A percentile compares a stretch with the other conserved stretches of the same genome.
Conservation (phyloP, 2,888 invertebrate species). For the Augochlorella aurata region DNA sequence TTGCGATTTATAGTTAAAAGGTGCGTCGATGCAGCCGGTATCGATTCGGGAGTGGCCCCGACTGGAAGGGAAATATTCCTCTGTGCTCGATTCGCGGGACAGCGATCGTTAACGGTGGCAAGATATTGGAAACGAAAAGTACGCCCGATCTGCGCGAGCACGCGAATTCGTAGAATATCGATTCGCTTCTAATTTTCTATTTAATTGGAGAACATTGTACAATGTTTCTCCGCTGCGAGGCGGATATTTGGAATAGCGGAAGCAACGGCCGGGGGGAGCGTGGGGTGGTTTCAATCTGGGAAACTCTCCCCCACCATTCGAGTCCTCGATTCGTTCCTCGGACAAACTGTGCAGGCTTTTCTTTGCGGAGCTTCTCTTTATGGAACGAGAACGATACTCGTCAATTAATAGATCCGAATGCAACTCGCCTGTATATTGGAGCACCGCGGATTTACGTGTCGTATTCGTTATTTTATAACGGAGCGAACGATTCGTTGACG, state of each 20-base stretch:
- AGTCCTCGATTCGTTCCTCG: not conserved
- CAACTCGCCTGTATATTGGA: too few relatives aligned
- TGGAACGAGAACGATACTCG: not conserved
- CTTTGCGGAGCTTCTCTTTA: not conserved
- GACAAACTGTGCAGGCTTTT: not conserved
- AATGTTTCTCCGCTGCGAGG: not conserved
- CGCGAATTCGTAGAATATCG: not conserved
- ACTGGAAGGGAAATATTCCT: not conserved
- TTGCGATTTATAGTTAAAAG: not conserved
- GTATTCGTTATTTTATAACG: too few relatives aligned
- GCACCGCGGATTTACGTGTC: too few relatives aligned
- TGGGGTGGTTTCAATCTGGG: too few relatives aligned
- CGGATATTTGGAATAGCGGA: not conserved
- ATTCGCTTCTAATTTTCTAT: not conserved
- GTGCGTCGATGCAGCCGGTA: not conserved
- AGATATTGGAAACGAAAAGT: not conserved
- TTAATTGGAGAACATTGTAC: not conserved
- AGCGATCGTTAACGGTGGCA: not conserved
- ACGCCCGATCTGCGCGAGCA: not conserved
- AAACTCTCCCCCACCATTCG: not conserved
- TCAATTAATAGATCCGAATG: not conserved
- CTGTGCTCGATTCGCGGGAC: not conserved
- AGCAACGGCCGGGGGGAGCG: not conserved
- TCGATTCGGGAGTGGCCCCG: not conserved
- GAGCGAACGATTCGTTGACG: too few relatives aligned